A percentile compares a stretch with the other conserved stretches of the same genome.
Evolutionary conservation across 2,888 invertebrate species (phyloP).

Genomic region (Siphlonurus alternatus): DNA sequence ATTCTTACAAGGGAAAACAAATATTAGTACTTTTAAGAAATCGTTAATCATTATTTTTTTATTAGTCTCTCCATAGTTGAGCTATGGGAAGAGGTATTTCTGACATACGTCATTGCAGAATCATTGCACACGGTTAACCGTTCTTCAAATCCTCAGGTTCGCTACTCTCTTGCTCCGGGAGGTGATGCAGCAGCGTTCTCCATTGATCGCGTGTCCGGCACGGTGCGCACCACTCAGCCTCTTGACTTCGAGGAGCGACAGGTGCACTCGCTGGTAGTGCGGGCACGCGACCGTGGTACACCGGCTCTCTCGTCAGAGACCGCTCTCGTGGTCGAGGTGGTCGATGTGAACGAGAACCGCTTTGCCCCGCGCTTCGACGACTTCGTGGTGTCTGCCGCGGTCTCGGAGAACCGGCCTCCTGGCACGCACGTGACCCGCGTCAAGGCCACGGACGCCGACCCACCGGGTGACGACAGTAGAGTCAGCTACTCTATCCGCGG

Average conservation of each 20-base stretch:
- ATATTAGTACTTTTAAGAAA: too few species aligned
- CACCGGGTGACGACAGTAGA: conserved; percentile 60
- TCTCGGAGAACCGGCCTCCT: conserved; percentile 63
- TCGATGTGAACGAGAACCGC: conserved; percentile 88
- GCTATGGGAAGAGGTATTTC: too few species aligned
- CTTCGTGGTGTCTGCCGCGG: conserved; percentile 54
- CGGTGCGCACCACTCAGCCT: conserved; percentile 56
- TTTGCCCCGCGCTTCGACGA: conserved; percentile 68
- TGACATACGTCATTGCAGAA: too few species aligned
- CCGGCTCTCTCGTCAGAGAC: conserved; percentile 66
- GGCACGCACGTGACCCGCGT: conserved; percentile 63
- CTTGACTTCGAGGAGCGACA: conserved; percentile 83
- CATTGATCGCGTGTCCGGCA: conserved; percentile 72
- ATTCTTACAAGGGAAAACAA: too few species aligned
- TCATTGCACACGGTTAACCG: too few species aligned
- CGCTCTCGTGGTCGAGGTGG: conserved; percentile 61
- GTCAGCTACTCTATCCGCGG: conserved; percentile 73
- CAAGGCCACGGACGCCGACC: conserved; percentile 62
- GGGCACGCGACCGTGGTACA: conserved; percentile 70
- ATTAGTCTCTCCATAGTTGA: too few species aligned
- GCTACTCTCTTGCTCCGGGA: conserved; percentile 49
- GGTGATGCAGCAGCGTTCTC: conserved; percentile 47
- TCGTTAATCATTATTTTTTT: too few species aligned
- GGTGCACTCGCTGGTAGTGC: conserved; percentile 71
- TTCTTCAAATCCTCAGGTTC: too few species aligned